These are phyloP conservation scores for Aplocera efformata DNA, from an alignment of 2,888 invertebrate species.

Conservation along the genomic window DNA sequence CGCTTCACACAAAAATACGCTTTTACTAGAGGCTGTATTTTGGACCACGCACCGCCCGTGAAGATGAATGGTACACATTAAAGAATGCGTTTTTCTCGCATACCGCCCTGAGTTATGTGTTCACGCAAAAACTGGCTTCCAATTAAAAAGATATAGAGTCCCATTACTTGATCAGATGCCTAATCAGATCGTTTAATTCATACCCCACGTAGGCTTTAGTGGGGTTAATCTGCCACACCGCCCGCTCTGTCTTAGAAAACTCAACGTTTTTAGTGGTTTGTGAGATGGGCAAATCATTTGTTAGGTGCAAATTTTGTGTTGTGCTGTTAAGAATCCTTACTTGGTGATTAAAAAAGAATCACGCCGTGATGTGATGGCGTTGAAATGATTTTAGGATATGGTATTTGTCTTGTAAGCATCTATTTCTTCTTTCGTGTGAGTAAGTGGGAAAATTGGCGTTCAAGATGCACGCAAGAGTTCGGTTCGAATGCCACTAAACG, in stretches of 20 bases:
- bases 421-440: no score
- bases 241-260: neutral
- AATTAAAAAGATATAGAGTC: conserved; percentile 71
- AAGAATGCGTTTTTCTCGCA: conserved; percentile 70
- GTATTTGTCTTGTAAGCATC: no score
- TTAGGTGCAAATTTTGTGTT: conserved; percentile 14
- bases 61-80: conserved; percentile 64
- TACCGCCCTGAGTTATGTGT: conserved; percentile 48
- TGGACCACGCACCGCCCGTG: conserved; percentile 6
- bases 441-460: no score
- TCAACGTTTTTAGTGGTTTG: no score
- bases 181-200: conserved; percentile 66
- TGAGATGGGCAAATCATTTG: conserved; percentile 14
- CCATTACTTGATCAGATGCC: conserved; percentile 55
- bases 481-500: no score
- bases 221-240: conserved; percentile 40
- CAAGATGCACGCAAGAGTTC: no score
- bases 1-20: no score
- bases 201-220: conserved; percentile 62
- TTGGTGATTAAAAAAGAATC: no score
- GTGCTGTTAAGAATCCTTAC: neutral
- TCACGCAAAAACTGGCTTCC: conserved; percentile 58
- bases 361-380: no score
- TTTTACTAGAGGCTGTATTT: no score
- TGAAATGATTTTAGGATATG: no score